A percentile compares a stretch with the other conserved stretches of the same genome.
Conservation (phyloP, 1,140 invertebrate species). For the Pseudobourletiella spinata region DNA sequence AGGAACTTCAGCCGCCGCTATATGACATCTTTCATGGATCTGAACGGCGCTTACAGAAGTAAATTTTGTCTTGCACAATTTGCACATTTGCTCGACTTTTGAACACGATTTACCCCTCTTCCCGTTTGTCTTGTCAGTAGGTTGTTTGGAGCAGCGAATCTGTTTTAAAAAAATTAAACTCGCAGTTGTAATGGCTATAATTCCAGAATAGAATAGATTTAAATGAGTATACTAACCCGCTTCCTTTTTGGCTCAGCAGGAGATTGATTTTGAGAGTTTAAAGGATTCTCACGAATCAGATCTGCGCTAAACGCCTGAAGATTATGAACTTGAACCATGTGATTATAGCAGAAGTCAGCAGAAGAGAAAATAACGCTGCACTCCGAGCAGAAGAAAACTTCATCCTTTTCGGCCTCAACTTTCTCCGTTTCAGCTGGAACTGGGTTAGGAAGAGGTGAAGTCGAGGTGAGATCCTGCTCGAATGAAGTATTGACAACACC, state of each 20-base stretch:
- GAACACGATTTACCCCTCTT: background rate
- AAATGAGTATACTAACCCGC: background rate
- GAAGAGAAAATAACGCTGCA: conserved; percentile 27
- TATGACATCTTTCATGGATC: conserved; percentile 41
- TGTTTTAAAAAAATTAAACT: conserved; percentile 12
- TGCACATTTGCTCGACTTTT: conserved; percentile 2
- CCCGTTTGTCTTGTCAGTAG: background rate
- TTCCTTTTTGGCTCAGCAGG: background rate
- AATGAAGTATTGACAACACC: too few relatives aligned
- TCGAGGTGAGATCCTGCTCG: too few relatives aligned
- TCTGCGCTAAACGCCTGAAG: conserved; percentile 20
- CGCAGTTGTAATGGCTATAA: too few relatives aligned
- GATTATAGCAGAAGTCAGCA: conserved; percentile 23
- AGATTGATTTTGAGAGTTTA: background rate
- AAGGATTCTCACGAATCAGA: conserved; percentile 20
- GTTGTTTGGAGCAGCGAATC: conserved; percentile 11
- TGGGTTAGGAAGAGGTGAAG: too few relatives aligned
- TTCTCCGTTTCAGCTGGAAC: background rate
- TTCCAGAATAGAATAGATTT: too few relatives aligned
- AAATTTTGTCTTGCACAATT: conserved; percentile 34
- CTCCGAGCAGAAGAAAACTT: conserved; percentile 26
- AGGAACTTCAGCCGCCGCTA: conserved; percentile 1
- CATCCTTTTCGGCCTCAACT: conserved; percentile 7
- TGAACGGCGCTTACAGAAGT: conserved; percentile 36
- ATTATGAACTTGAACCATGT: conserved; percentile 26